These are phyloP conservation scores for Meteorus cinctellus DNA, from an alignment of 2,888 invertebrate species.

Conservation along the genomic window DNA sequence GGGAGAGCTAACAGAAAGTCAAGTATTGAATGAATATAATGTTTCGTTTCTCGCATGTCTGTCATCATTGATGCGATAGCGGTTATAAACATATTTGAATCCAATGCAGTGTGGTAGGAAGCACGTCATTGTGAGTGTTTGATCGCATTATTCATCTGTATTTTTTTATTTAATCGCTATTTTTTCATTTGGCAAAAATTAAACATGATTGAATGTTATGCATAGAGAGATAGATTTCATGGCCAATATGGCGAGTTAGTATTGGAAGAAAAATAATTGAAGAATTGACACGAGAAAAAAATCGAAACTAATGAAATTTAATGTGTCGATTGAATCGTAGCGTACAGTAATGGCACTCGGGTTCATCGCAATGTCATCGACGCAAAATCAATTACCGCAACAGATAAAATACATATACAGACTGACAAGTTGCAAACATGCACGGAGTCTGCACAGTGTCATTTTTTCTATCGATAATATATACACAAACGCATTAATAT, in stretches of 20 bases:
- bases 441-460: neutral
- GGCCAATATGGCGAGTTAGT: neutral
- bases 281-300: neutral
- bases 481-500: neutral
- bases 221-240: conserved; percentile 1
- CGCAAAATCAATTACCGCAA: neutral
- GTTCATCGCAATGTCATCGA: neutral
- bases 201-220: neutral
- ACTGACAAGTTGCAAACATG: neutral
- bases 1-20: neutral
- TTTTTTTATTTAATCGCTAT: neutral
- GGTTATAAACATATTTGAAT: neutral
- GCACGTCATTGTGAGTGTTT: neutral
- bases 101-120: neutral
- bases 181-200: neutral
- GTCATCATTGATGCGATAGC: neutral
- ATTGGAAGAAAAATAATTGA: neutral
- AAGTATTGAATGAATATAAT: conserved; percentile 6
- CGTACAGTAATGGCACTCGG: neutral
- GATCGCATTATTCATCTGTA: neutral
- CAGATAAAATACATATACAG: neutral
- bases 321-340: neutral
- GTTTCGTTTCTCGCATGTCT: neutral
- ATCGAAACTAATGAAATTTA: neutral
- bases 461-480: neutral